Conservation (phyloP, 2,797 vertebrate species). For the Okamejei kenojei region DNA sequence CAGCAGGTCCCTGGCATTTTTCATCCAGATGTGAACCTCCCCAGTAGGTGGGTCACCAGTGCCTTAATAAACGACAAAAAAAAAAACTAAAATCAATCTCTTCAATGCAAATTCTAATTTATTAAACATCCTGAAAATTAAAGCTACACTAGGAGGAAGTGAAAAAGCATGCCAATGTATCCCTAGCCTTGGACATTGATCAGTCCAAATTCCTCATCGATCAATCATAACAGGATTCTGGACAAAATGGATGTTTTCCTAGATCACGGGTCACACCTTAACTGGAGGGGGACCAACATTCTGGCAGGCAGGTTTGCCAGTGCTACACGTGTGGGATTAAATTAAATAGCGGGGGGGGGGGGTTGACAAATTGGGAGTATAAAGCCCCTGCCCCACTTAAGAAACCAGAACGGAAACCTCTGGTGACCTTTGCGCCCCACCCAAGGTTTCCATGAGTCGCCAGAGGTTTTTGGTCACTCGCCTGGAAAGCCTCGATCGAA, state of each 20-base stretch:
- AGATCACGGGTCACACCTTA: neutral
- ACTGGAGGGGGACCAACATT: too few relatives aligned
- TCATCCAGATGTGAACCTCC: conserved; percentile 59
- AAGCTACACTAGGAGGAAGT: neutral
- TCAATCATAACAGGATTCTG: neutral
- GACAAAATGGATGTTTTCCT: neutral
- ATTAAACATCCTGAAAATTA: neutral
- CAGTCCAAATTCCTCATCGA: neutral
- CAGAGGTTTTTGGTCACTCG: too few relatives aligned
- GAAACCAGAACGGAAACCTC: too few relatives aligned
- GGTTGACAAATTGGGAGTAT: too few relatives aligned
- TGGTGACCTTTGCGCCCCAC: too few relatives aligned
- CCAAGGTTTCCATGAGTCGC: too few relatives aligned
- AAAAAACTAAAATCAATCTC: neutral
- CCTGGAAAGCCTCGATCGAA: too few relatives aligned
- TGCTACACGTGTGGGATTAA: too few relatives aligned
- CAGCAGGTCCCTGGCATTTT: conserved; percentile 55
- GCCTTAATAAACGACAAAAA: conserved; percentile 43
- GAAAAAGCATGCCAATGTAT: neutral
- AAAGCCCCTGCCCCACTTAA: too few relatives aligned
- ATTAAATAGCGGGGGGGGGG: too few relatives aligned
- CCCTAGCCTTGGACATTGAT: neutral
- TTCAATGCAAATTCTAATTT: neutral
- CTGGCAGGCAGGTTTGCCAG: too few relatives aligned
- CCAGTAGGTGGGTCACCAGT: conserved; percentile 53